Percentiles rank a stretch among this genome's conserved stretches.
These are phyloP conservation scores for Clarias pachynema DNA, from an alignment of 2,797 vertebrate genomes.

Conservation along the genomic window DNA sequence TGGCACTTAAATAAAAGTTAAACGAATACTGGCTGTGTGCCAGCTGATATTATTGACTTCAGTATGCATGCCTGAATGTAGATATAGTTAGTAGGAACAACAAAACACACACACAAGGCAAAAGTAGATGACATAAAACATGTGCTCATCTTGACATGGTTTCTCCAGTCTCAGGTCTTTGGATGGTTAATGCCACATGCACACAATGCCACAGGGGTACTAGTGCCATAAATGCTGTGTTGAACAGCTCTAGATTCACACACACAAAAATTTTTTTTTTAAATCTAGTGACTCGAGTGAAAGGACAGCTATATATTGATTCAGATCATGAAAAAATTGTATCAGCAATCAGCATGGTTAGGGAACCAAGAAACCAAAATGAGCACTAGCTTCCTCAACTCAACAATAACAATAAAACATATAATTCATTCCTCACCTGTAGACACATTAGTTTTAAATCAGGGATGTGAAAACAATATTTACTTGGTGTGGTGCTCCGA, in stretches of 20 bases:
- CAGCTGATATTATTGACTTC: conserved; percentile 28
- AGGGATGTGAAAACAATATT: conserved; percentile 34
- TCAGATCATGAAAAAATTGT: conserved; percentile 4
- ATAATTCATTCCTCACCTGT: conserved; percentile 5
- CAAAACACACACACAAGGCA: background rate
- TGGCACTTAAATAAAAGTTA: conserved; percentile 59
- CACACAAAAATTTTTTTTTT: no score
- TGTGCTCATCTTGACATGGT: background rate
- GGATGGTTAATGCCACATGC: background rate
- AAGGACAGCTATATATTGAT: background rate
- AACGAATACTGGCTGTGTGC: conserved; percentile 36
- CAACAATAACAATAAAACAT: conserved; percentile 1
- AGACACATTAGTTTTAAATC: conserved; percentile 38
- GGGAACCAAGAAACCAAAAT: background rate
- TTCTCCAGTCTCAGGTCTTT: background rate
- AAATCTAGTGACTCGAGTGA: background rate
- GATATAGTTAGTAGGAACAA: background rate
- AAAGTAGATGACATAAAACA: background rate
- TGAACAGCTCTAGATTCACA: background rate
- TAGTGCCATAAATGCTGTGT: background rate
- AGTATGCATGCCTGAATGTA: background rate
- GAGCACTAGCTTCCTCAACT: background rate
- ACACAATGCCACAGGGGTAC: conserved; percentile 14
- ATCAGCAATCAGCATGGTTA: conserved; percentile 7
- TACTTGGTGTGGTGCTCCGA: conserved; percentile 9